Percentiles rank a stretch among this genome's conserved stretches.
Evolutionary conservation across 2,888 invertebrate species (phyloP).

Genomic region (Rugalucina vietnamica): DNA sequence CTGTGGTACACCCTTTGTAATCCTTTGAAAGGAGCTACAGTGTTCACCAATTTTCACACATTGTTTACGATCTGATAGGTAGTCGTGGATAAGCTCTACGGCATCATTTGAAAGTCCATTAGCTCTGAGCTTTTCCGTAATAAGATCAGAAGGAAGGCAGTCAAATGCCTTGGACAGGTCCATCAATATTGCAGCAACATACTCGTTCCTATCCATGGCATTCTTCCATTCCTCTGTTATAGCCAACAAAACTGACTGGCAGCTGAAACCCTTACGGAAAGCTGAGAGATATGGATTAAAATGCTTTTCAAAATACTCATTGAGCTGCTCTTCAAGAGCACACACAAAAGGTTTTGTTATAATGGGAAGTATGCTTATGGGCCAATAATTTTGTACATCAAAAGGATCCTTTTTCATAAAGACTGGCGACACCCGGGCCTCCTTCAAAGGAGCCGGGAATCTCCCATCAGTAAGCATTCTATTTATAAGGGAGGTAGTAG

Average conservation of each 20-base stretch:
- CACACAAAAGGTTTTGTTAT: background rate
- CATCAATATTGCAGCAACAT: background rate
- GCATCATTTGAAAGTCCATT: background rate
- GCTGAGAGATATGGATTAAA: background rate
- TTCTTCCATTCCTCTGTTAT: background rate
- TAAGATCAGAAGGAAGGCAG: background rate
- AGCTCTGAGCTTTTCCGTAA: background rate
- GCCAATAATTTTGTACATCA: background rate
- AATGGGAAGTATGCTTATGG: background rate
- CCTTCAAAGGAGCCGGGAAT: background rate
- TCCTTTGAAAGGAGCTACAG: background rate
- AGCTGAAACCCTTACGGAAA: no score
- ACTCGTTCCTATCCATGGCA: background rate
- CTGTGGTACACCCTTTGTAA: background rate
- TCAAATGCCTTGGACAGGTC: background rate
- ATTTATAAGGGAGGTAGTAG: background rate
- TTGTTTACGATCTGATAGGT: background rate
- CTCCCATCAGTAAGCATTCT: background rate
- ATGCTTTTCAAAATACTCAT: background rate
- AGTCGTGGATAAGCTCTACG: background rate
- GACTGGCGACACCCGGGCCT: background rate
- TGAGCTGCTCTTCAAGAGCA: background rate
- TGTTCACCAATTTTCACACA: background rate
- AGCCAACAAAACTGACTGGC: background rate
- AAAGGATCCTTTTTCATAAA: background rate